A percentile compares a stretch with the other conserved stretches of the same genome.
phyloP scores from a whole-genome alignment of 1,140 invertebrate genomes.

The Neodiprion lecontei region DNA sequence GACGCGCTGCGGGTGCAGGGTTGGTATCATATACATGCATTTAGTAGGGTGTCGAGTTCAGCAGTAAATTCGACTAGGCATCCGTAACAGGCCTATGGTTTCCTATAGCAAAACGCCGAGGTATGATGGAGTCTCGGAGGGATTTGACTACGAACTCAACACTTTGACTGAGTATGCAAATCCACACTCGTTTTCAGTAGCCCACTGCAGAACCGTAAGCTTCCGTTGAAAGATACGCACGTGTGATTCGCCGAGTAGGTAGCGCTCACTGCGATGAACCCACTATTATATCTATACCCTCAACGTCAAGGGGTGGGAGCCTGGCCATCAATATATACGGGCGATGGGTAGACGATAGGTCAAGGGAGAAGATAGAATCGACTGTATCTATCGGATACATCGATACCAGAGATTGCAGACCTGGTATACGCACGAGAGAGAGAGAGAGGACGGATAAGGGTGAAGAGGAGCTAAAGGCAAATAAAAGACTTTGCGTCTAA shows the following conservation, averaged over 20 bases:
- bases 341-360: not conserved
- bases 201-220: no score
- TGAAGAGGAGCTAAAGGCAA: not conserved
- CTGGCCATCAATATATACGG: not conserved
- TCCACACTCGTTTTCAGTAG: no score
- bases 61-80: not conserved
- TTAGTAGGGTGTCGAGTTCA: not conserved
- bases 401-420: not conserved
- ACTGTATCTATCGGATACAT: not conserved
- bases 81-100: no score
- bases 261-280: no score
- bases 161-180: no score
- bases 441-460: not conserved
- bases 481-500: not conserved
- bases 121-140: no score
- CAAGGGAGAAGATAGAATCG: not conserved
- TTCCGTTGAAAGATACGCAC: no score
- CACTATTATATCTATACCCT: not conserved
- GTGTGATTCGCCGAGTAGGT: no score
- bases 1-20: not conserved
- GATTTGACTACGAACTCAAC: no score
- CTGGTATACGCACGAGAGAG: not conserved
- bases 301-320: not conserved
- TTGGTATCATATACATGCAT: no score
- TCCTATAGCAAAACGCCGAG: no score